phyloP scores from a whole-genome alignment of 2,797 vertebrate genomes.

The Macropus fuliginosus region DNA sequence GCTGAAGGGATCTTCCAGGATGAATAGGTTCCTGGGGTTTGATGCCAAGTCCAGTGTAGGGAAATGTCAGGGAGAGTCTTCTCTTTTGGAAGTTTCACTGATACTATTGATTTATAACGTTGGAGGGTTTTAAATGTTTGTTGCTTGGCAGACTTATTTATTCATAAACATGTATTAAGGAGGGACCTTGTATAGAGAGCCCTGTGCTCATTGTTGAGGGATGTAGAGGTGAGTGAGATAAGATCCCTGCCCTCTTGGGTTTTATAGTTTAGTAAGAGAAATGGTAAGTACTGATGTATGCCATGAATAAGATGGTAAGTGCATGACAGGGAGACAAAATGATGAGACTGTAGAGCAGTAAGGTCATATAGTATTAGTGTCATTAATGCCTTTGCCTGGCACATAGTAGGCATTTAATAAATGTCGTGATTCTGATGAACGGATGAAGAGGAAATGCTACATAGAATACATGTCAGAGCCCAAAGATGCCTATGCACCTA shows the following conservation, averaged over 20 bases:
- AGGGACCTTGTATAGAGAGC: not conserved
- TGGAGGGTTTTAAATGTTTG: not conserved
- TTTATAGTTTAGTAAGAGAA: too few relatives aligned
- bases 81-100: not conserved
- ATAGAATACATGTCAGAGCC: not conserved
- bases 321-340: too few relatives aligned
- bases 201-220: not conserved
- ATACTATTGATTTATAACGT: not conserved
- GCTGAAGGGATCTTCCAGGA: not conserved
- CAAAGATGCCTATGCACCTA: too few relatives aligned
- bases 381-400: not conserved
- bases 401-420: not conserved
- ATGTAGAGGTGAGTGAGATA: not conserved
- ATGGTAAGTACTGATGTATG: too few relatives aligned
- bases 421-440: not conserved
- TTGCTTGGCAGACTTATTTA: not conserved
- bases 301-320: too few relatives aligned
- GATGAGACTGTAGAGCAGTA: too few relatives aligned
- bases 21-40: not conserved
- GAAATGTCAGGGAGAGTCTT: not conserved
- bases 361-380: not conserved
- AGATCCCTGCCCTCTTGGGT: not conserved
- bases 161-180: not conserved
- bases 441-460: not conserved
- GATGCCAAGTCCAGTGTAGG: not conserved